These are phyloP conservation scores for Tauraco erythrolophus DNA, from an alignment of 2,113 vertebrate species.

Conservation along the genomic window DNA sequence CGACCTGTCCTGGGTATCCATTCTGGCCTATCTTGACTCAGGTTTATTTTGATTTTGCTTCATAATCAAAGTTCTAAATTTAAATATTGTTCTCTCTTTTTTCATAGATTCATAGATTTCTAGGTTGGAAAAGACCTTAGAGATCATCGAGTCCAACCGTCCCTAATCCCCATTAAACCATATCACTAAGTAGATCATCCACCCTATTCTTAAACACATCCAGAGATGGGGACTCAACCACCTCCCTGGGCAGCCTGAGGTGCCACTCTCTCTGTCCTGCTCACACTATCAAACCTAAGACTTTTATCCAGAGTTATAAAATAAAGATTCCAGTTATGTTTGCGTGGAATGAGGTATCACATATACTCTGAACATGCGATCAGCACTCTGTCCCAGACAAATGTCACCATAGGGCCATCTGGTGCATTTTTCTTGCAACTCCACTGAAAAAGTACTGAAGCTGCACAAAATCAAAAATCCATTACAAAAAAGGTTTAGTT, in stretches of 20 bases:
- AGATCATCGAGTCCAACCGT: no score
- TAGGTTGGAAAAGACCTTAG: no score
- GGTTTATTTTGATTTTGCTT: background rate
- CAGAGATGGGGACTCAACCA: no score
- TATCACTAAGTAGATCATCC: no score
- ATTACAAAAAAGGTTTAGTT: background rate
- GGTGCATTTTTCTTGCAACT: slow-evolving; percentile 71
- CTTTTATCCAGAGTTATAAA: background rate
- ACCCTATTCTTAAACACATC: no score
- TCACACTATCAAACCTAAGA: background rate
- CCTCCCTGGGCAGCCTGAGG: no score
- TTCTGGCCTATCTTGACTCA: background rate
- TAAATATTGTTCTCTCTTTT: no score
- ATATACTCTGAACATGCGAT: background rate
- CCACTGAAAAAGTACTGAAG: background rate
- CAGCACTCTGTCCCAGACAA: background rate
- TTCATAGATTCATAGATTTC: no score
- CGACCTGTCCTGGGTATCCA: background rate
- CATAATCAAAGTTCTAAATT: background rate
- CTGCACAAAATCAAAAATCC: background rate
- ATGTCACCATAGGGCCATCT: slow-evolving; percentile 72
- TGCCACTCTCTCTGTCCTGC: background rate
- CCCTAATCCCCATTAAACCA: no score
- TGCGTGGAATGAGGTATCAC: background rate
- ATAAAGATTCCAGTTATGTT: slow-evolving; percentile 40